phyloP scores from a whole-genome alignment of 2,888 invertebrate species.

The Volucella inanis region DNA sequence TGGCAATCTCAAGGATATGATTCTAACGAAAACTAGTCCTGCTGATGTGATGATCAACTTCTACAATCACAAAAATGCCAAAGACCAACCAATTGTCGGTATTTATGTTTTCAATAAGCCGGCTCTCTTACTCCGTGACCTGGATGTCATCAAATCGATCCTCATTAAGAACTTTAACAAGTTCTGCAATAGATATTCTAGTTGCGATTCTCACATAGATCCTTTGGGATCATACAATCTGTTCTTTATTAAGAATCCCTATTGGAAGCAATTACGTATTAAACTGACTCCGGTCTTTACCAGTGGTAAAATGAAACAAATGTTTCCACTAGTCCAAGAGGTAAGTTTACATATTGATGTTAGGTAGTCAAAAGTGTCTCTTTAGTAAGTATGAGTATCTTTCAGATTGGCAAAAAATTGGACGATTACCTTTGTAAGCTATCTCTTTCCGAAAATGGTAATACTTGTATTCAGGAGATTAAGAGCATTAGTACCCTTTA shows the following conservation, averaged over 20 bases:
- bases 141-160: slow-evolving; percentile 83
- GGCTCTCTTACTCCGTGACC: slow-evolving; percentile 82
- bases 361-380: too few species aligned
- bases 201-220: slow-evolving; percentile 80
- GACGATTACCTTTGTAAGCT: slow-evolving; percentile 75
- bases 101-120: slow-evolving; percentile 83
- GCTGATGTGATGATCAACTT: slow-evolving; percentile 79
- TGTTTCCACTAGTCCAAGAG: slow-evolving; percentile 81
- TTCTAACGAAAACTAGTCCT: slow-evolving; percentile 79
- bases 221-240: slow-evolving; percentile 82
- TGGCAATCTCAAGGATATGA: slow-evolving; percentile 81
- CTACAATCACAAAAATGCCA: slow-evolving; percentile 77
- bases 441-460: slow-evolving; percentile 75
- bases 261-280: slow-evolving; percentile 82
- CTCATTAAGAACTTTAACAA: slow-evolving; percentile 80
- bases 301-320: slow-evolving; percentile 81
- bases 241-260: slow-evolving; percentile 82
- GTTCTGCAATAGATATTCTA: slow-evolving; percentile 77
- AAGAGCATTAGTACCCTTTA: slow-evolving; percentile 80
- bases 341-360: slow-evolving; percentile 62
- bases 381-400: neutral
- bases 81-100: slow-evolving; percentile 80
- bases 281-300: slow-evolving; percentile 84
- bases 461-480: slow-evolving; percentile 77
- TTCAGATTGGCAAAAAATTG: slow-evolving; percentile 78